Base-by-base conservation (phyloP, 2,888 invertebrate species). In the Hedychridium roseum region DNA sequence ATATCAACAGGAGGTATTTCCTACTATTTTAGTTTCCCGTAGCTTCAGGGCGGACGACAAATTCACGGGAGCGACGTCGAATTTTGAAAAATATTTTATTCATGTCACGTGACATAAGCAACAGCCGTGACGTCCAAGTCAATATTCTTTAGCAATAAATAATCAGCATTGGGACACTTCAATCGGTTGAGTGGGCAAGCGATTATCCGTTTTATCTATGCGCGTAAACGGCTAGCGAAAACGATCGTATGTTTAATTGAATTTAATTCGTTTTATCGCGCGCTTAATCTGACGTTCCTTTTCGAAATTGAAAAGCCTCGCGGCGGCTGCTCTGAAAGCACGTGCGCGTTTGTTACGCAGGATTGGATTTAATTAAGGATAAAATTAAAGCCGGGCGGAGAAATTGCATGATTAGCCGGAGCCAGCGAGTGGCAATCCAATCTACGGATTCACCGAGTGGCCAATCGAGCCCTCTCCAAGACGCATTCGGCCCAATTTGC, bases 321-420 rank as follows among this genome's bases (percentile, higher is more conserved):
- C 15, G 31, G 43, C 17, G 28, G 17, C 20, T 37, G 28, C 23
- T 21, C 11, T 16, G 43, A 36, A 50, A 31, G 32, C 44, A 47
- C 44, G 43, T 28, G 43, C 46, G 31, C 60, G 54, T 68, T 68
- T 66, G 63, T 68, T 52, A 56, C 62, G 50, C 53, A 60, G 51
- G 63, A 73, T 73, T 73, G 71, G 69, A 73, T 73, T 73, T 70
- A 73, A 73, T 73, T 73, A 73, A 71, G 73, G 68, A 70, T 71
- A 71, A 72, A 73, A 73, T 73, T 72, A 73, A 73, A 67, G 66
- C 55, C 52, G 56, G 54, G 61, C 42, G 44, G 43, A 54, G 70
- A 72, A 73, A 73, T 73, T 69, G 69, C 63, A 57, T 66, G 73
- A 73, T 73, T 73, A 73, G 73, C 60, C 58, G 57, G 50, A 51